These are phyloP conservation scores for Oreochromis aureus DNA, from an alignment of 2,113 vertebrate species.

Conservation along the genomic window DNA sequence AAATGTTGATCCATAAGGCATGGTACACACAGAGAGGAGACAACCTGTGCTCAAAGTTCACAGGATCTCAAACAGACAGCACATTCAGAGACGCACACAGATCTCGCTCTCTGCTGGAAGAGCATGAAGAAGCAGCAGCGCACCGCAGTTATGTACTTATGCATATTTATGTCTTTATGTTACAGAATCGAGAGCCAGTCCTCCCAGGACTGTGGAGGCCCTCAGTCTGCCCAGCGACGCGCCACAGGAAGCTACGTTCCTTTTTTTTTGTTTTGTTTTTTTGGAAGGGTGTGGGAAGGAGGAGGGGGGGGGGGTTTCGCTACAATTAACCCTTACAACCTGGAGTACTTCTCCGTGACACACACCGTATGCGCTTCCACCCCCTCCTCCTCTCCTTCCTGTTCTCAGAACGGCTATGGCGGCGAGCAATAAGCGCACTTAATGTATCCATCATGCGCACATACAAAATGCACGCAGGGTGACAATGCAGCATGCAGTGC, in stretches of 20 bases:
- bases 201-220: constrained; percentile 2
- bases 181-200: not conserved
- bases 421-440: not conserved
- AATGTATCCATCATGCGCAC: constrained; percentile 5
- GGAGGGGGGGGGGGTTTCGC: not conserved
- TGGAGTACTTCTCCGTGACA: constrained; percentile 3
- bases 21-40: not conserved
- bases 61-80: not conserved
- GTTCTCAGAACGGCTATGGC: not conserved
- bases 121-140: not conserved
- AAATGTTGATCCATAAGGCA: not conserved
- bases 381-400: constrained; percentile 5
- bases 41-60: constrained; percentile 18
- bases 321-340: constrained; percentile 58
- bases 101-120: not conserved
- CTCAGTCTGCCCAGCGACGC: constrained; percentile 17
- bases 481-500: constrained; percentile 13
- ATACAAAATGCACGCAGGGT: not conserved
- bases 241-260: constrained; percentile 42
- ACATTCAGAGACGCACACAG: not conserved
- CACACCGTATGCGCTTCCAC: not conserved
- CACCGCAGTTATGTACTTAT: not conserved
- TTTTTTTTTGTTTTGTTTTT: not conserved
- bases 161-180: not conserved
- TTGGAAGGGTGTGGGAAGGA: not conserved